Base-by-base conservation (phyloP, 2,888 invertebrate genomes). In the Pyrgus malvae region DNA sequence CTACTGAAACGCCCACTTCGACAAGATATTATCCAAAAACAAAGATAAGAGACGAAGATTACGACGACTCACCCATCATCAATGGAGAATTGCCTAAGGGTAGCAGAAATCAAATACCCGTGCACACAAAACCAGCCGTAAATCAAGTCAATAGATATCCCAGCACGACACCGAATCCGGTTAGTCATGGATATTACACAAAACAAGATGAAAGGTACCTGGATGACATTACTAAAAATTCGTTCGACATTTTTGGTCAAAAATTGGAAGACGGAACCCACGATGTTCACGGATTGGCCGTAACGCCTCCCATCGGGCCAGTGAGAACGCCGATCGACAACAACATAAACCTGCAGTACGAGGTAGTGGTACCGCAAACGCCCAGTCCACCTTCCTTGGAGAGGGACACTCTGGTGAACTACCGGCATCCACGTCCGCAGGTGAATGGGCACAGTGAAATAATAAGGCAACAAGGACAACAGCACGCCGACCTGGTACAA, bases 181-280 rank as follows among this genome's bases (percentile, higher is more conserved):
- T 90, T 65, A 86, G 92, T 74, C 91, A 93, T 66, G 91, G 91
- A 27, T 93, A 93, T 75, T 93, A 94, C 78, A 93, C 94, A 9
- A 93, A 93, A 71, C 94, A 94, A 60, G 91, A 92, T 71, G 91
- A 94, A 68, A 91, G 92, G 53, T 91, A 93, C 59, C 86, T 94
- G 58, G 94, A 95, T 66, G 94, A 95, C 67, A 94, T 93, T 51
- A 94, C 95, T 2, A 93, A 93, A 72, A 94, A 94, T 67, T 94
- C 94, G 53, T 95, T 94, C 68, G 94, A 94, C 21, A 92, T 93
- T 63, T 95, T 95, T 70, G 95, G 94, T 1, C 93, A 93, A 77
- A 95, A 94, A 76, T 75, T 94, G 50, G 91, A 82, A 69, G 85
- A 83, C 67, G 90, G 86, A 14, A 88, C 83, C 21, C 88, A 81